These are phyloP conservation scores for Maconellicoccus hirsutus DNA, from an alignment of 1,140 invertebrate genomes.

Conservation along the genomic window DNA sequence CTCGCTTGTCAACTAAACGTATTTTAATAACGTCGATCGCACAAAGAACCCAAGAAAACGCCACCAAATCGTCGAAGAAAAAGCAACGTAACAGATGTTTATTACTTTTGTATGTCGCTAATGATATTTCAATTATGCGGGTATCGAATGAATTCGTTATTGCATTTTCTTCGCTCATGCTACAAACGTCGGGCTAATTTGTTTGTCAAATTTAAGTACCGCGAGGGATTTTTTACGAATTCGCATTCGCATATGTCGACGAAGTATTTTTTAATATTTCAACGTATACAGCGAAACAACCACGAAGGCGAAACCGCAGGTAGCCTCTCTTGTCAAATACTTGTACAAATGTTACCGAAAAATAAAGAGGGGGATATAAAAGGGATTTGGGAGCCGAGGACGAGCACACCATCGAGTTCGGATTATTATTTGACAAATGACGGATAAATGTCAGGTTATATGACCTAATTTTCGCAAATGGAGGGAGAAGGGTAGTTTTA, in stretches of 20 bases:
- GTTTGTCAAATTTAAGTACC: background rate
- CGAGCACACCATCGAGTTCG: background rate
- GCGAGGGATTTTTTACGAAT: background rate
- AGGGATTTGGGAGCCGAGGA: background rate
- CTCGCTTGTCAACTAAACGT: background rate
- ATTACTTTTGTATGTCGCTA: background rate
- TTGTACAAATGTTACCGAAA: background rate
- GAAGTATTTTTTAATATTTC: background rate
- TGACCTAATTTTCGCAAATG: background rate
- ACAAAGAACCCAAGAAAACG: background rate
- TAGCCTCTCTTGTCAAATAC: no score
- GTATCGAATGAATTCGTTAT: background rate
- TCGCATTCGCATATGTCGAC: background rate
- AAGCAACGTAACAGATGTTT: background rate
- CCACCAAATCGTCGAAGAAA: background rate
- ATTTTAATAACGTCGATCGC: background rate
- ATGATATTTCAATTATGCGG: slow-evolving; percentile 2
- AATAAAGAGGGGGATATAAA: background rate
- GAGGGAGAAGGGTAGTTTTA: no score
- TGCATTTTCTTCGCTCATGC: no score
- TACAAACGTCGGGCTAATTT: background rate
- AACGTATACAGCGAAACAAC: no score
- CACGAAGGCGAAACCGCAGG: no score
- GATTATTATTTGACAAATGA: background rate
- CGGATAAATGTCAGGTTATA: background rate